These are phyloP conservation scores for Drosophila trapezifrons DNA, from an alignment of 1,140 invertebrate genomes.

Conservation along the genomic window DNA sequence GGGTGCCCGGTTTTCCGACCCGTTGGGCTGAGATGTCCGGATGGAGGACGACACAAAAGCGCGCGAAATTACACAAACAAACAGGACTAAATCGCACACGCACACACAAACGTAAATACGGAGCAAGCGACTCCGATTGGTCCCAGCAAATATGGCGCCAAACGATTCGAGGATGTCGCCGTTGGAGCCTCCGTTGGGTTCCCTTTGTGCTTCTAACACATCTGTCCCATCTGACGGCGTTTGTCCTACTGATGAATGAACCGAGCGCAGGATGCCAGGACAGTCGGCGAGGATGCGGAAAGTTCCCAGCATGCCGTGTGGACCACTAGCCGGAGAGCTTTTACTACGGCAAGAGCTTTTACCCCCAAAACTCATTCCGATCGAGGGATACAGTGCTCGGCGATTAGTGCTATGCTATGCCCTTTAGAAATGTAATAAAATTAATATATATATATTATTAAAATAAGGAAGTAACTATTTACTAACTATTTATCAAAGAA, in stretches of 20 bases:
- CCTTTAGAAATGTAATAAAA: background rate
- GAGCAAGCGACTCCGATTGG: conserved; percentile 38
- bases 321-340: conserved; percentile 52
- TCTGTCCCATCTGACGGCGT: conserved; percentile 64
- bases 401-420: too few species aligned
- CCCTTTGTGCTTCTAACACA: conserved; percentile 35
- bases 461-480: background rate
- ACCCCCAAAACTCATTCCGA: background rate
- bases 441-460: background rate
- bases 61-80: conserved; percentile 71
- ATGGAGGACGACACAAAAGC: conserved; percentile 69
- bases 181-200: conserved; percentile 21
- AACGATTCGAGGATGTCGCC: conserved; percentile 52
- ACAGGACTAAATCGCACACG: conserved; percentile 28
- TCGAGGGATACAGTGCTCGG: background rate
- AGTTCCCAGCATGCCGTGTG: conserved; percentile 58
- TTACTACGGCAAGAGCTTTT: conserved; percentile 57
- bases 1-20: conserved; percentile 26
- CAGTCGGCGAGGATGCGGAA: conserved; percentile 61
- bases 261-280: conserved; percentile 58
- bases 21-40: conserved; percentile 29
- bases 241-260: conserved; percentile 79
- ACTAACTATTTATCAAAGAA: too few species aligned
- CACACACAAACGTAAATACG: conserved; percentile 28
- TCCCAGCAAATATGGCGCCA: conserved; percentile 73